Evolutionary conservation across 2,113 vertebrate species (phyloP), one percentile per base, ranked within the genome.

Genomic region (Conger conger): DNA sequence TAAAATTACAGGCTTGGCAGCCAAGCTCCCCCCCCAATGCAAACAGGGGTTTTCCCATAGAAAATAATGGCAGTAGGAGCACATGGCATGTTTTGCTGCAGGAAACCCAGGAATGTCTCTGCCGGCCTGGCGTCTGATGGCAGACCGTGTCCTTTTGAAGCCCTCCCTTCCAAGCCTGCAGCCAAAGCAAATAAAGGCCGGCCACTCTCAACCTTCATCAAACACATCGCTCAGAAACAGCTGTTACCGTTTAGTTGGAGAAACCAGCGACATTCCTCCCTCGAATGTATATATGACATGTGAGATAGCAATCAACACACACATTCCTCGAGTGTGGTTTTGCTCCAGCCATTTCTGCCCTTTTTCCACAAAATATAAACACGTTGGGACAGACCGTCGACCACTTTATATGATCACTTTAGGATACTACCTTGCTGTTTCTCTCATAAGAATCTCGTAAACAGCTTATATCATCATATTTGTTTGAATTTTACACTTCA

Each of bases 231-330:
- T 96, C 96, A 94, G 93, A 94, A 96, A 97, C 97, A 98, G 97
- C 97, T 98, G 97, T 95, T 96, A 96, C 94, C 95, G 95, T 96
- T 98, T 98, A 98, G 92, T 93, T 93, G 91, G 92, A 95, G 95
- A 96, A 95, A 93, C 90, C 94, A 92, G 93, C 93, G 88, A 90
- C 94, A 97, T 96, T 96, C 95, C 94, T 95, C 91, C 93, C 92
- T 88, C 93, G 93, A 96, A 96, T 95, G 95, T 88, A 92, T 92
- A 93, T 92, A 94, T 92, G 93, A 95, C 94, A 95, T 94, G 93
- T 94, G 93, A 95, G 94, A 95, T 92, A 93, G 93, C 76, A 90
- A 95, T 94, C 93, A 93, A 89, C 92, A 94, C 93, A 91, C 87
- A 91, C 92, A 95, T 93, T 94, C 92, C 93, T 94, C 89, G 90